These are phyloP conservation scores for Momotus momota DNA, from an alignment of 2,797 vertebrate species.

Conservation along the genomic window DNA sequence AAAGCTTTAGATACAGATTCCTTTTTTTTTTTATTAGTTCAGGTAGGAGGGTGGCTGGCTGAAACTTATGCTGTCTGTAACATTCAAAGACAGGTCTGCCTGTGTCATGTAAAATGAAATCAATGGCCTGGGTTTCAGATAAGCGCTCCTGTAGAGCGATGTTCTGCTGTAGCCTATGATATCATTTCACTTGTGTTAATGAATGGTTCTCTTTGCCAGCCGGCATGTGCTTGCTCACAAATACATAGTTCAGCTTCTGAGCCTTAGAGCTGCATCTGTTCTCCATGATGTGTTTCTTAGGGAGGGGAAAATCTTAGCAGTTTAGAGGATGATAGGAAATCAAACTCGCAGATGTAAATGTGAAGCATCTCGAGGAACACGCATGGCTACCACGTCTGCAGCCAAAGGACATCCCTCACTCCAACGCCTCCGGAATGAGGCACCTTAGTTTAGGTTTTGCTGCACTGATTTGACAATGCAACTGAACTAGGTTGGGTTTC, in stretches of 20 bases:
- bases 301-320: not conserved
- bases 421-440: not conserved
- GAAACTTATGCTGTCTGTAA: not conserved
- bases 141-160: not conserved
- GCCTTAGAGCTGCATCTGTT: not conserved
- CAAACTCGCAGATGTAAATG: not conserved
- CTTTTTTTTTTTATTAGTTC: not conserved
- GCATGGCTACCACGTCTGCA: rapidly evolving
- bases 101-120: not conserved
- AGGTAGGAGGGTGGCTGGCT: not conserved
- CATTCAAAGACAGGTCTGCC: not conserved
- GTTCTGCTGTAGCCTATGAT: not conserved
- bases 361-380: not conserved
- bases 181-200: not conserved
- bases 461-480: not conserved
- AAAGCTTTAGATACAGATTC: not conserved
- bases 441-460: not conserved
- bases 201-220: not conserved
- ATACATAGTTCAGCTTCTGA: not conserved
- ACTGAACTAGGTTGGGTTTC: not conserved
- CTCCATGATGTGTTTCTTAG: not conserved
- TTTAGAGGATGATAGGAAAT: not conserved
- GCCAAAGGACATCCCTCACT: not conserved
- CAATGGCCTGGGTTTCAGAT: not conserved
- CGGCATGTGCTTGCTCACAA: not conserved